Evolutionary conservation across 2,797 vertebrate species (phyloP).

Genomic region (Crocodylus rhombifer): DNA sequence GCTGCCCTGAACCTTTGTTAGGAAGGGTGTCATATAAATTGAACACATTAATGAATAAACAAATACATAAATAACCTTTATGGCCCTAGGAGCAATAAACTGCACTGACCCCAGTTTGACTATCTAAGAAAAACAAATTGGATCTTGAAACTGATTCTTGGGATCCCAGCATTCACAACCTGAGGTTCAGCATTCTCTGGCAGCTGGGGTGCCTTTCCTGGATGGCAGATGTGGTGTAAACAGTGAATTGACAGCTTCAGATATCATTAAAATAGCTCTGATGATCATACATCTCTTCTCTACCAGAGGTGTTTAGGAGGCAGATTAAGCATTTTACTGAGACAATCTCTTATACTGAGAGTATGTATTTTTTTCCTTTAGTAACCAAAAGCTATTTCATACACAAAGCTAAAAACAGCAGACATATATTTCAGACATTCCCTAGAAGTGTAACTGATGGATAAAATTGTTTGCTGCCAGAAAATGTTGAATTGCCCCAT

Average conservation of each 20-base stretch:
- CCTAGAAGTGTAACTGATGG: background rate
- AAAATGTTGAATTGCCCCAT: background rate
- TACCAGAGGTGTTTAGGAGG: background rate
- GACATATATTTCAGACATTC: background rate
- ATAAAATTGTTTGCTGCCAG: background rate
- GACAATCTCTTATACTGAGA: conserved; percentile 9
- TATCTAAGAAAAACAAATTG: conserved; percentile 26
- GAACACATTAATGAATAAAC: no score
- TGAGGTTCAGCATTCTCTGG: background rate
- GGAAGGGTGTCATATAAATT: no score
- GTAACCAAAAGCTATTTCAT: background rate
- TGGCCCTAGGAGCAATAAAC: background rate
- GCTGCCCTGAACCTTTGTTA: no score
- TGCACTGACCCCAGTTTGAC: background rate
- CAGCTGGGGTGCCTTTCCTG: background rate
- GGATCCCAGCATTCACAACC: background rate
- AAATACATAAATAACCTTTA: background rate
- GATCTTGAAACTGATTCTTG: conserved; percentile 14
- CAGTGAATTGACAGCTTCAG: background rate
- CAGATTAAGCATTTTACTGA: conserved; percentile 14
- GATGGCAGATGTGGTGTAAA: background rate
- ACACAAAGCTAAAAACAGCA: background rate
- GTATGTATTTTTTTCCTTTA: background rate
- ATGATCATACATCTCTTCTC: conserved; percentile 6
- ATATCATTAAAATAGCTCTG: background rate